A percentile compares a stretch with the other conserved stretches of the same genome.
Conservation (phyloP, 2,113 vertebrate genomes). For the Alethe castanea region DNA sequence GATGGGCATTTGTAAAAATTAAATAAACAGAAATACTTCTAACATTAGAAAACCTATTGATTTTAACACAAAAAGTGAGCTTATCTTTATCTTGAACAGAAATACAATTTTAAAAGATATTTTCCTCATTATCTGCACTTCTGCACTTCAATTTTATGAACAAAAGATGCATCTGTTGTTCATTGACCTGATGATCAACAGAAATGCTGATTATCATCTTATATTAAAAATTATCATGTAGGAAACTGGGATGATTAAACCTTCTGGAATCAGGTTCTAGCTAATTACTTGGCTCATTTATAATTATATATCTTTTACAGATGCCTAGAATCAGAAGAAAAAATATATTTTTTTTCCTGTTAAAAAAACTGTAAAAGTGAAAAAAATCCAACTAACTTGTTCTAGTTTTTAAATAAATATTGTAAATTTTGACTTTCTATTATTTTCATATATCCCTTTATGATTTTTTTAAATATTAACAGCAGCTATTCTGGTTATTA, state of each 20-base stretch:
- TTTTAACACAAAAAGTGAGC: background rate
- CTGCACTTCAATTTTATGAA: background rate
- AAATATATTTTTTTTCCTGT: background rate
- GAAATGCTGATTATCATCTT: background rate
- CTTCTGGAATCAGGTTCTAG: background rate
- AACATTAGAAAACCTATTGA: background rate
- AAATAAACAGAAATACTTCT: background rate
- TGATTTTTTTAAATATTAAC: background rate
- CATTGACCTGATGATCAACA: background rate
- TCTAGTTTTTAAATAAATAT: background rate
- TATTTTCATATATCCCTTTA: background rate
- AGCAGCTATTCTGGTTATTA: background rate
- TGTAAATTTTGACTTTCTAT: background rate
- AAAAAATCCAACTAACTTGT: background rate
- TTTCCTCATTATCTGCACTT: background rate
- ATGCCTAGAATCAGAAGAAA: background rate
- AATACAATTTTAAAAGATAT: background rate
- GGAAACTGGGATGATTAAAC: background rate
- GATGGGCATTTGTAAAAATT: background rate
- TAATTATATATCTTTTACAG: background rate
- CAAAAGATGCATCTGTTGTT: background rate
- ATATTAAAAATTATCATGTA: background rate
- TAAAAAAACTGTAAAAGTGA: background rate
- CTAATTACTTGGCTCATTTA: background rate
- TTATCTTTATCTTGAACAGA: background rate